These are phyloP conservation scores for Ptychochromis oligacanthus DNA, from an alignment of 2,113 vertebrate species.

Conservation along the genomic window DNA sequence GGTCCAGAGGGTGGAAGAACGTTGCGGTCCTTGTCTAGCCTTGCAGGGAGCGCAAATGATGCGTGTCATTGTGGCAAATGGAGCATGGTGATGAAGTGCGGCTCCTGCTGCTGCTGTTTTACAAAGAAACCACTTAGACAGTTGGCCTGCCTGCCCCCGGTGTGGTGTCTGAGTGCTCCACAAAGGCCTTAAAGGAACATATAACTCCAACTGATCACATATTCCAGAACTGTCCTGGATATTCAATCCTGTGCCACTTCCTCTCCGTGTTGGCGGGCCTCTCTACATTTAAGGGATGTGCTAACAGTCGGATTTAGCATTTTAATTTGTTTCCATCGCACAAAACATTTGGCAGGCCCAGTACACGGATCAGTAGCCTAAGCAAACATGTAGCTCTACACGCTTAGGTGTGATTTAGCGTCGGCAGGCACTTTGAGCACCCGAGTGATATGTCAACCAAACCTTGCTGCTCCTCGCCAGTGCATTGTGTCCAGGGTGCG, in stretches of 20 bases:
- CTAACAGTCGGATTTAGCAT: background rate
- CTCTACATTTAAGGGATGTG: background rate
- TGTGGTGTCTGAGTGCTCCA: background rate
- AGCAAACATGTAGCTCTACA: conserved; percentile 20
- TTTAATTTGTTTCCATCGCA: background rate
- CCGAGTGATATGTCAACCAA: conserved; percentile 31
- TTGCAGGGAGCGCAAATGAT: conserved; percentile 53
- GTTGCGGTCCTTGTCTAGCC: conserved; percentile 26
- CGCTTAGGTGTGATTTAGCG: conserved; percentile 33
- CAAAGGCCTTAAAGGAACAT: conserved; percentile 1
- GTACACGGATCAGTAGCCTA: background rate
- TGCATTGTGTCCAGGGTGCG: conserved; percentile 59
- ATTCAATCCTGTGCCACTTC: background rate
- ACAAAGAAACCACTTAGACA: conserved; percentile 43
- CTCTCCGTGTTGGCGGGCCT: background rate
- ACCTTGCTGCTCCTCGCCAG: background rate
- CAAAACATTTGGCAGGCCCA: background rate
- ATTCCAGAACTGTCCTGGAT: background rate
- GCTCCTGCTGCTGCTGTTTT: conserved; percentile 50
- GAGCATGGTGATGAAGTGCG: conserved; percentile 64
- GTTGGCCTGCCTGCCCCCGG: conserved; percentile 3
- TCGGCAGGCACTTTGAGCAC: background rate
- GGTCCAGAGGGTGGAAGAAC: conserved; percentile 35
- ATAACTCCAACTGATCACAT: background rate
- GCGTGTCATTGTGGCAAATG: conserved; percentile 73